Conservation (phyloP, 2,888 invertebrate genomes). For the Magallana nippona region DNA sequence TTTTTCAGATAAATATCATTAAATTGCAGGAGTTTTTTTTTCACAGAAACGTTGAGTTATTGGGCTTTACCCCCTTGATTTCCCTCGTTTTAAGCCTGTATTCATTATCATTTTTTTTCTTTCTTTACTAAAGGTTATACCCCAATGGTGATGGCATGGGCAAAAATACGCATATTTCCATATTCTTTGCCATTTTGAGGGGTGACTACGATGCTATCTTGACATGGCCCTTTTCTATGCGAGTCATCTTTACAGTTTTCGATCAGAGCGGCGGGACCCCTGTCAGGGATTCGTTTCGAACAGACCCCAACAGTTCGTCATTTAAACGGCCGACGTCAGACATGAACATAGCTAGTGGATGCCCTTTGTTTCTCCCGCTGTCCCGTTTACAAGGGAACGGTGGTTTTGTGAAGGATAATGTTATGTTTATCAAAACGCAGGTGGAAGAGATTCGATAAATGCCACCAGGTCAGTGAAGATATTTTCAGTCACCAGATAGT, state of each 20-base stretch:
- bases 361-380: conserved; percentile 75
- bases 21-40: too few relatives aligned
- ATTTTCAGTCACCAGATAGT: too few relatives aligned
- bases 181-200: conserved; percentile 78
- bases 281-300: conserved; percentile 77
- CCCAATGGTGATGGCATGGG: conserved; percentile 78
- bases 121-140: conserved; percentile 65
- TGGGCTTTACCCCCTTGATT: too few relatives aligned
- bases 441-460: conserved; percentile 5
- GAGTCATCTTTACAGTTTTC: conserved; percentile 76
- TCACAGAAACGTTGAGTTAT: too few relatives aligned
- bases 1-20: too few relatives aligned
- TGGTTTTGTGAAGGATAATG: conserved; percentile 72
- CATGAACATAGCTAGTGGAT: conserved; percentile 79
- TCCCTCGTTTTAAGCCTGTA: too few relatives aligned
- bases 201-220: conserved; percentile 76
- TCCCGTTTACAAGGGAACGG: conserved; percentile 60
- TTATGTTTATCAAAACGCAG: conserved; percentile 69
- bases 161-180: conserved; percentile 74
- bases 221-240: conserved; percentile 76
- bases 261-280: conserved; percentile 74
- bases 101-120: background rate
- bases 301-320: conserved; percentile 76
- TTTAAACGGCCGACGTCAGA: conserved; percentile 77
- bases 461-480: background rate